These are phyloP conservation scores for Cuculus canorus DNA, from an alignment of 2,797 vertebrate species.

Conservation along the genomic window DNA sequence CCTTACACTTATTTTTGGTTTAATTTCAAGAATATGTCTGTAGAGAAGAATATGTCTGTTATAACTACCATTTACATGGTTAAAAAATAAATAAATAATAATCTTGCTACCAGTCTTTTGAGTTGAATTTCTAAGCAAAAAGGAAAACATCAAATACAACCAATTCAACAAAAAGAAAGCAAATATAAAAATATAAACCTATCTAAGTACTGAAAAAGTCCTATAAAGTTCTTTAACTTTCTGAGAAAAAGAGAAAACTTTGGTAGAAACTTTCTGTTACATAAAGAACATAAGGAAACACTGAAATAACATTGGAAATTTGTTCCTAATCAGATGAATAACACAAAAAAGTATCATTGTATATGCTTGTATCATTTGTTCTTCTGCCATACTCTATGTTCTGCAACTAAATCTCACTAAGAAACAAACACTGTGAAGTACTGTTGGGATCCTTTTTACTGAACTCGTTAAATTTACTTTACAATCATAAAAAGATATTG, in stretches of 20 bases:
- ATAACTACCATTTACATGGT: neutral
- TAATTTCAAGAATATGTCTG: neutral
- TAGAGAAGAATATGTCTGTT: neutral
- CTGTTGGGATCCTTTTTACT: neutral
- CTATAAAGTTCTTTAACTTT: neutral
- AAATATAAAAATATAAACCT: neutral
- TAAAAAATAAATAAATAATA: neutral
- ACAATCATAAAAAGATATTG: constrained; percentile 9
- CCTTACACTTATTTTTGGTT: neutral
- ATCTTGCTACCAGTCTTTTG: neutral
- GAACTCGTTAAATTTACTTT: neutral
- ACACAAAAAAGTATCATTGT: neutral
- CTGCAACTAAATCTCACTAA: neutral
- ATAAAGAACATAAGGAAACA: neutral
- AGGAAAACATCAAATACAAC: neutral
- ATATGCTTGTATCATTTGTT: neutral
- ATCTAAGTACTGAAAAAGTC: neutral
- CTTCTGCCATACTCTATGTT: neutral
- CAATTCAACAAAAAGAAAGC: neutral
- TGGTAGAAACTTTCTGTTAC: neutral
- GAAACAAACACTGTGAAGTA: neutral
- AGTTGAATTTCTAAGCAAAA: neutral
- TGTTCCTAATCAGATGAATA: neutral
- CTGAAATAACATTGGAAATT: neutral
- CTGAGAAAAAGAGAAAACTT: neutral